phyloP scores from a whole-genome alignment of 2,888 invertebrate genomes.

The Andrena praecox region DNA sequence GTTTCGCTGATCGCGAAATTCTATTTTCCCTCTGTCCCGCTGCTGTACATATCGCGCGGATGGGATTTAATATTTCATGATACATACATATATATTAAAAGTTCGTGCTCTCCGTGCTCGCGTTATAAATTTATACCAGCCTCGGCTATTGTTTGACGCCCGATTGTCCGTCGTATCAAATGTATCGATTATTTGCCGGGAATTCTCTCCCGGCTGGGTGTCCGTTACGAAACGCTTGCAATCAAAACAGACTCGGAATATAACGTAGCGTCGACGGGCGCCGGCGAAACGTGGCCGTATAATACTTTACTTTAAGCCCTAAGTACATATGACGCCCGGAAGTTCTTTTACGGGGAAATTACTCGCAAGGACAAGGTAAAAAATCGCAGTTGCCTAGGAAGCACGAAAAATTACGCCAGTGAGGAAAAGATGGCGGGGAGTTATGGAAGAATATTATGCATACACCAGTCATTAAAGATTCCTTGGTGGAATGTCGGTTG shows the following conservation, averaged over 20 bases:
- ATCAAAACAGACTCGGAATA: too few species aligned
- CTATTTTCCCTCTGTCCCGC: not conserved
- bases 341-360: not conserved
- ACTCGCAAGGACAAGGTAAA: not conserved
- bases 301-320: too few species aligned
- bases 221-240: not conserved
- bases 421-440: too few species aligned
- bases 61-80: slow-evolving; percentile 30
- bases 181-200: slow-evolving; percentile 34
- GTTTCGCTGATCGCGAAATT: slow-evolving; percentile 23
- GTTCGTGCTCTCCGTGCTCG: not conserved
- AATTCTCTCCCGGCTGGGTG: not conserved
- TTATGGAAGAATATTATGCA: too few species aligned
- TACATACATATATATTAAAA: slow-evolving; percentile 33
- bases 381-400: too few species aligned
- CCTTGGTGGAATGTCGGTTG: too few species aligned
- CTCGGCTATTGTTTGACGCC: slow-evolving; percentile 23
- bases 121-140: slow-evolving; percentile 19
- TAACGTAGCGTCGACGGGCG: too few species aligned
- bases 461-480: too few species aligned
- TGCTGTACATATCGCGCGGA: not conserved
- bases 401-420: too few species aligned
- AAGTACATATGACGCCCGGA: too few species aligned
- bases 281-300: too few species aligned
- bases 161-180: slow-evolving; percentile 17